Evolutionary conservation across 2,888 invertebrate genomes (phyloP), one percentile per base, ranked within the genome.

Genomic region (Lochmaea crataegi): DNA sequence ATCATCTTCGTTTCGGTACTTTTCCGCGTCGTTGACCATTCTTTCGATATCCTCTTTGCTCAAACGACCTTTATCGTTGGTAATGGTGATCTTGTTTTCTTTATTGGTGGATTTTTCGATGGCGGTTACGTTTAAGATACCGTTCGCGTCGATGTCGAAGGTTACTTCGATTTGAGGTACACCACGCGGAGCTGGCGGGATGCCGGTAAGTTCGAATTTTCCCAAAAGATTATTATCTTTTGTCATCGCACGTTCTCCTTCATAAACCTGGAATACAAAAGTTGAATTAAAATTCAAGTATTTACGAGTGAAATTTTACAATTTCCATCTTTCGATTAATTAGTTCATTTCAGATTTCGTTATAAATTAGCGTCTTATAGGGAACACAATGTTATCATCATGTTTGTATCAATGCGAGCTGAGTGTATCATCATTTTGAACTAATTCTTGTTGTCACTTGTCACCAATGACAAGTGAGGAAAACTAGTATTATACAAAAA

Each of bases 181-280:
- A 85, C 93, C 98, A 79, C 92, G 94, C 75, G 93, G 98, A 87
- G 95, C 95, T 42, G 98, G 98, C 12, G 98, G 97, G 84, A 99
- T 98, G 72, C 98, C 98, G 48, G 95, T 95, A 74, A 99, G 90
- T 87, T 99, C 98, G 88, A 99, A 99, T 87, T 97, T 98, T 75
- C 99, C 99, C 77, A 99, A 91, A 73, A 96, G 90, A 87, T 98
- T 96, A 89, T 97, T 97, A 86, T 97, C 97, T 85, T 94, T 96
- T 81, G 97, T 97, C 96, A 97, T 96, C 68, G 96, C 95, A 80
- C 97, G 93, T 88, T 97, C 97, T 75, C 96, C 97, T 89, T 97
- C 97, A 84, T 93, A 97, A 1, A 97, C 96, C 79, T 80, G 57
- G 0, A 76, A 75, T 38, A 1, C 9, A 38, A 38, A 38, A n/a